Percentiles rank a stretch among this genome's conserved stretches.
phyloP scores from a whole-genome alignment of 1,140 invertebrate genomes.

The Drosophila parvula region DNA sequence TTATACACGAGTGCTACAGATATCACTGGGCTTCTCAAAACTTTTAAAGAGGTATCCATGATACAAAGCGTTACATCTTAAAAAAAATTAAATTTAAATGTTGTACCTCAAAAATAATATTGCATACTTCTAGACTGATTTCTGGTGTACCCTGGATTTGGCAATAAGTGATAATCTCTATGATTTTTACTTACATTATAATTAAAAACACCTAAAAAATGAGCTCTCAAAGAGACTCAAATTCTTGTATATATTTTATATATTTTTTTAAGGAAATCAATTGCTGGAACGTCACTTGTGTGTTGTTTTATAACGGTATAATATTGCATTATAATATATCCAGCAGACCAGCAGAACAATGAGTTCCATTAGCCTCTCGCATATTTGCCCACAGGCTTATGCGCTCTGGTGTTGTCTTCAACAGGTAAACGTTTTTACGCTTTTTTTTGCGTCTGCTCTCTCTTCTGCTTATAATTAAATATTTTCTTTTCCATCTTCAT shows the following conservation, averaged over 20 bases:
- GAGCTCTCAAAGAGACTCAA: background rate
- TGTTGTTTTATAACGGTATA: conserved; percentile 8
- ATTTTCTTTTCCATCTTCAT: conserved; percentile 70
- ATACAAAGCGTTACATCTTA: too few species aligned
- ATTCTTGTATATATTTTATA: background rate
- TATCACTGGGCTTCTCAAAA: too few species aligned
- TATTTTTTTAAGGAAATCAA: background rate
- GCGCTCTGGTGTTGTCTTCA: conserved; percentile 26
- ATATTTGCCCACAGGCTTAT: conserved; percentile 18
- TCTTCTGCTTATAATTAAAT: conserved; percentile 66
- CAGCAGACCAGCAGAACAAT: background rate
- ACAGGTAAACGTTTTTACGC: conserved; percentile 62
- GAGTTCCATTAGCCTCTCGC: conserved; percentile 3
- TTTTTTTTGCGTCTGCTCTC: conserved; percentile 27
- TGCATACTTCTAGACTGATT: too few species aligned
- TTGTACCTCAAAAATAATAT: too few species aligned
- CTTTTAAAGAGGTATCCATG: too few species aligned
- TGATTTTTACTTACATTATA: too few species aligned
- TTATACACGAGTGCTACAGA: too few species aligned
- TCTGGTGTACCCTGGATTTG: too few species aligned
- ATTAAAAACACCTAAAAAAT: background rate
- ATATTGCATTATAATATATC: conserved; percentile 33
- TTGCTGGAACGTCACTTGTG: conserved; percentile 4
- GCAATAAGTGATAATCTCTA: too few species aligned
- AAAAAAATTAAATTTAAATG: too few species aligned